Percentiles rank a stretch among this genome's conserved stretches.
Evolutionary conservation across 2,888 invertebrate genomes (phyloP).

Genomic region (Cinara cedri): DNA sequence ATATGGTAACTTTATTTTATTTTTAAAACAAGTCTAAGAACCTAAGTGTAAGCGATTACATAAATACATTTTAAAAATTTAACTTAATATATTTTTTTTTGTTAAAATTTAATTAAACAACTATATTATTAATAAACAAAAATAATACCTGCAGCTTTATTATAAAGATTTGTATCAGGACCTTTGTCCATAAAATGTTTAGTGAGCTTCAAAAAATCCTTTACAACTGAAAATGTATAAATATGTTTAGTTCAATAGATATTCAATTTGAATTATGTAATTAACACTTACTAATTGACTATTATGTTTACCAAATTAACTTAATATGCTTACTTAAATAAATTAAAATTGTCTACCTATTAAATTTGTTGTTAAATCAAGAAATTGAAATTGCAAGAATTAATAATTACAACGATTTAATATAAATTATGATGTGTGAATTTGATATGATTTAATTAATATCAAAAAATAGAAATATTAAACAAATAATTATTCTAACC

Average conservation of each 20-base stretch:
- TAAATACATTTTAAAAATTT: too few species aligned
- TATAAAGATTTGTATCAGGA: conserved; percentile 33
- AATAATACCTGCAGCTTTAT: conserved; percentile 45
- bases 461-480: too few species aligned
- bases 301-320: too few species aligned
- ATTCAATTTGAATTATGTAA: neutral
- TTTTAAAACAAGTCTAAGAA: too few species aligned
- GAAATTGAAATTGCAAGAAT: neutral
- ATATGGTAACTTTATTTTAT: too few species aligned
- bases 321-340: too few species aligned
- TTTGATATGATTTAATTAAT: neutral
- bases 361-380: neutral
- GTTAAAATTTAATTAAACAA: neutral
- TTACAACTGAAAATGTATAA: conserved; percentile 30
- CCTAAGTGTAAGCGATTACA: too few species aligned
- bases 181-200: conserved; percentile 53
- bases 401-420: neutral
- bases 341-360: neutral
- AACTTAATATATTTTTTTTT: too few species aligned
- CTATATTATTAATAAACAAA: neutral
- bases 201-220: conserved; percentile 48
- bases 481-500: too few species aligned
- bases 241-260: neutral
- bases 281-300: too few species aligned
- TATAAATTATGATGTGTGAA: neutral